A percentile compares a stretch with the other conserved stretches of the same genome.
phyloP scores from a whole-genome alignment of 2,113 vertebrate genomes.

The Paradoxurus hermaphroditus region DNA sequence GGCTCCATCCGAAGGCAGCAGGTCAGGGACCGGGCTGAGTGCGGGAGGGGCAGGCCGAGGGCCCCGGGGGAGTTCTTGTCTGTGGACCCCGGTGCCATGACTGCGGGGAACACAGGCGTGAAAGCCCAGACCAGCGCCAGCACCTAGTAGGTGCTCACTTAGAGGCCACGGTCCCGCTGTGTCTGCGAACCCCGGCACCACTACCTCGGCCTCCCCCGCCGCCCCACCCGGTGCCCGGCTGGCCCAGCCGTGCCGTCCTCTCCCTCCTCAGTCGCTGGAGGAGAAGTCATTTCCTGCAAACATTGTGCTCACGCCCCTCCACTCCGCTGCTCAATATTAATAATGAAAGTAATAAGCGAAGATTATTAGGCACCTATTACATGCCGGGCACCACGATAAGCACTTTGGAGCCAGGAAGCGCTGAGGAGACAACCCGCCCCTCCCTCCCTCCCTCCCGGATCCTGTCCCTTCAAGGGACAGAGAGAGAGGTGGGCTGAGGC shows the following conservation, averaged over 20 bases:
- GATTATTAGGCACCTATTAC: not conserved
- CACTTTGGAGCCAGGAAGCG: fast-evolving
- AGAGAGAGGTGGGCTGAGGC: fast-evolving
- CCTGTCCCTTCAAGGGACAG: fast-evolving
- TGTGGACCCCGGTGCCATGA: not conserved
- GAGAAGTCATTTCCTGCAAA: not conserved
- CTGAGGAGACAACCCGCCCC: too few species aligned
- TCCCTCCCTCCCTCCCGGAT: fast-evolving
- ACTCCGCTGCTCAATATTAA: not conserved
- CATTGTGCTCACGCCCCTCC: not conserved
- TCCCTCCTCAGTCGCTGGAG: not conserved
- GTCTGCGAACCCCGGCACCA: fast-evolving
- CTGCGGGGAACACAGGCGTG: fast-evolving
- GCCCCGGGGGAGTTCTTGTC: too few species aligned
- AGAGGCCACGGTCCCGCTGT: not conserved
- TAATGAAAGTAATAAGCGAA: not conserved
- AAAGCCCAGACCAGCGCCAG: not conserved
- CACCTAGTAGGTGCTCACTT: fast-evolving
- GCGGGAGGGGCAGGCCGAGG: not conserved
- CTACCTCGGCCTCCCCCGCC: not conserved
- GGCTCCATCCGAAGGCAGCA: not conserved
- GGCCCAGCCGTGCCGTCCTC: not conserved
- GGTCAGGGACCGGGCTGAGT: not conserved
- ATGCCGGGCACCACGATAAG: not conserved
- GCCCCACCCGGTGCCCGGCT: fast-evolving